Conservation (phyloP, 2,113 vertebrate species). For the Pipra filicauda region DNA sequence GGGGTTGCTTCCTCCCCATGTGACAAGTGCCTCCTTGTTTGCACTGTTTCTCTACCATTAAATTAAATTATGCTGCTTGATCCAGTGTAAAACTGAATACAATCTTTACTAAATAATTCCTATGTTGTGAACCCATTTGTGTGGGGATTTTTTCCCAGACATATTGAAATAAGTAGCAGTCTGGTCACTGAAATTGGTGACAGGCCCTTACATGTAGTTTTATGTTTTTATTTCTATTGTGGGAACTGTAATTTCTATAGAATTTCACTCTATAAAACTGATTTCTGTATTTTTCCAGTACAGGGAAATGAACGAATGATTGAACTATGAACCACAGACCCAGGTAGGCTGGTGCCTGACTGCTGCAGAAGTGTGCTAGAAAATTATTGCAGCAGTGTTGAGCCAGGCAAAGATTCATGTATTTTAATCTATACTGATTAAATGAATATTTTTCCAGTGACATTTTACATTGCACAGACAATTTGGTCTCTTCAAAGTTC, state of each 20-base stretch:
- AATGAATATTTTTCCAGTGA: conserved; percentile 30
- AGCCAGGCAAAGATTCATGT: not conserved
- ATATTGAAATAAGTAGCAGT: not conserved
- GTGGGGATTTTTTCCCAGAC: rapidly evolving
- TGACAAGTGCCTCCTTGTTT: not conserved
- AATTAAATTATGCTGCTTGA: not conserved
- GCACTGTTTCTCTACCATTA: not conserved
- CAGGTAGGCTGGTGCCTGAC: not conserved
- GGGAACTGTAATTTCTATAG: not conserved
- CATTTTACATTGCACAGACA: not conserved
- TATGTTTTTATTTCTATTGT: not conserved
- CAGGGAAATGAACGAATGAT: not conserved
- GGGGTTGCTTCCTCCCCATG: rapidly evolving
- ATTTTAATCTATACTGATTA: conserved; percentile 1
- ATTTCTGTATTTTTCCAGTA: not conserved
- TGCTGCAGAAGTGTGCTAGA: not conserved
- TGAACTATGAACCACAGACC: not conserved
- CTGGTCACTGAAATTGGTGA: not conserved
- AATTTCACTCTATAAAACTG: not conserved
- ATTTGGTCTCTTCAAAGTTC: not conserved
- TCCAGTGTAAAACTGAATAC: not conserved
- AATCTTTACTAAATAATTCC: not conserved
- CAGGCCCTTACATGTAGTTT: not conserved
- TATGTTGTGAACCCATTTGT: not conserved
- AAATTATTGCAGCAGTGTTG: not conserved